Percentiles rank a stretch among this genome's conserved stretches.
phyloP scores from a whole-genome alignment of 1,140 invertebrate species.

The Lepidurus apus region DNA sequence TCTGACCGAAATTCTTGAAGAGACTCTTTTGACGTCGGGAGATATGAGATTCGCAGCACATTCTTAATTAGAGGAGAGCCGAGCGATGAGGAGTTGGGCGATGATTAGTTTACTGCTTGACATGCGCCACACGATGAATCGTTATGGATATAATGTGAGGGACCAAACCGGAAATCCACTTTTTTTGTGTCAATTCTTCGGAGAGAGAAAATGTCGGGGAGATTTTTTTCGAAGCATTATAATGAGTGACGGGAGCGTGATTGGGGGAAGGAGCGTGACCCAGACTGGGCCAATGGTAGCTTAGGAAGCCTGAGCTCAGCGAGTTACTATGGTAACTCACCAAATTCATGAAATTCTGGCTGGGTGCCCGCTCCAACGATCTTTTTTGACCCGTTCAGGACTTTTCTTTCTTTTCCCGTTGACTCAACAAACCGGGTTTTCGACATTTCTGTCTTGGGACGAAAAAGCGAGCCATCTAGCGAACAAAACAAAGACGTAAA shows the following conservation, averaged over 20 bases:
- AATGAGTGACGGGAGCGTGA: background rate
- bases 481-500: background rate
- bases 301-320: background rate
- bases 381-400: background rate
- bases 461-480: constrained; percentile 6
- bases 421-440: background rate
- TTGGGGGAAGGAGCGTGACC: background rate
- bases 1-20: background rate
- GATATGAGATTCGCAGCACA: background rate
- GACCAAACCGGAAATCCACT: too few species aligned
- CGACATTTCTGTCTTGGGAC: background rate
- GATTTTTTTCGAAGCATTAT: background rate
- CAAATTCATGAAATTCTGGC: background rate
- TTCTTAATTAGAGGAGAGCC: constrained; percentile 16
- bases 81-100: background rate
- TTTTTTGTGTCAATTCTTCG: too few species aligned
- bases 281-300: constrained; percentile 1
- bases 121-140: background rate
- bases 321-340: background rate
- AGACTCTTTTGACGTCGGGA: background rate
- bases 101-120: background rate
- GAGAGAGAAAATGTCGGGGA: too few species aligned
- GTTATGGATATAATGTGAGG: background rate
- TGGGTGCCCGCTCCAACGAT: constrained; percentile 20
- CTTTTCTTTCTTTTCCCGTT: background rate